Base-by-base conservation (phyloP, 2,888 invertebrate species). In the Ischnura elegans region DNA sequence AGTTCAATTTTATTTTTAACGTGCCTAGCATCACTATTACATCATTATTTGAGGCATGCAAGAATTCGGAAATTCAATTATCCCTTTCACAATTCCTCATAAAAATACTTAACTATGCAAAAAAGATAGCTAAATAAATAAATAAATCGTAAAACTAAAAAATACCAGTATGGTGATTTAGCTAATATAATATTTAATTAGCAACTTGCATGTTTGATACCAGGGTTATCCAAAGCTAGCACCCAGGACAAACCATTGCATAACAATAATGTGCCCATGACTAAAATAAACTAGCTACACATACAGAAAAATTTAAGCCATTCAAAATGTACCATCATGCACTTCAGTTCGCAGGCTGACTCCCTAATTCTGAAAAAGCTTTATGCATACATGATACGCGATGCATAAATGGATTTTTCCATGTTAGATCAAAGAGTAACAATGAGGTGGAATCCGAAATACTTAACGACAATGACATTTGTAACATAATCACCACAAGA, bases 271-370 rank as follows among this genome's bases (percentile, higher is more conserved):
- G 13, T 51, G 19, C 51, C 13, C 13, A 19, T 19, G 16, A 51
- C 51, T 51, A 51, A 51, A 51, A 51, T 19, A 51, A 51, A 51
- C 16, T 13, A 51, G 51, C 16, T 19, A 51, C 19, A 16, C 25
- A 45, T 6, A 36, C 43, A 43, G 29, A 90, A 66, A 66, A n/a
- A n/a, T n/a, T n/a, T 43, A 90, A 90, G 90, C 90, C 61, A 90
- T 66, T 43, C 90, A 90, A 43, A 42, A 10, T 13, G 43, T 90
- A 90, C 36, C 42, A 21, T 25, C 90, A 66, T 90, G 90, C 90
- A 66, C 42, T 2, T 13, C 36, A 76, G 10, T 36, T 76, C 16
- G 76, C 76, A 76, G 36, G 36, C 16, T 76, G 8, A 16, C 29
- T 2, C 76, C 43, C 43, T 16, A 61, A 55, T 61, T 42, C 21